Evolutionary conservation across 2,888 invertebrate species (phyloP).

Genomic region (Drosophila histrio): DNA sequence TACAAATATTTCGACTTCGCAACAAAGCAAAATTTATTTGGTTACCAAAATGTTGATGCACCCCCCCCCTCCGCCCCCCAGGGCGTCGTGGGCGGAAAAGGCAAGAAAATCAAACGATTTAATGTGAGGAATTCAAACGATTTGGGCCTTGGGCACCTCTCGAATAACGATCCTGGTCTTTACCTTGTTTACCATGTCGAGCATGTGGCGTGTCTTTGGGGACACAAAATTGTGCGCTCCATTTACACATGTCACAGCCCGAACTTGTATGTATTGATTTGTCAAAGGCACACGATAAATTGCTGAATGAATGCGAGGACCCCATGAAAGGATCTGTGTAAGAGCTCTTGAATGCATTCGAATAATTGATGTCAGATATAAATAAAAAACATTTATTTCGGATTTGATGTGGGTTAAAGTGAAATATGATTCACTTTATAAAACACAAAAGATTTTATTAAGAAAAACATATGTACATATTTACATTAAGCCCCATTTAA

Average conservation of each 20-base stretch:
- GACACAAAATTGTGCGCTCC: constrained; percentile 44
- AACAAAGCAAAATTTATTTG: constrained; percentile 76
- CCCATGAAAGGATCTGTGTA: constrained; percentile 3
- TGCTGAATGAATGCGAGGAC: constrained; percentile 43
- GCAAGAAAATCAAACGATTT: constrained; percentile 68
- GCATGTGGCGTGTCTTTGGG: background rate
- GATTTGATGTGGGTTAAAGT: constrained; percentile 7
- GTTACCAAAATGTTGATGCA: constrained; percentile 57
- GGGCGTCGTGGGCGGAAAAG: constrained; percentile 13
- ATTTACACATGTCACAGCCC: constrained; percentile 55
- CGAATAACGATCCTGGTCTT: constrained; percentile 14
- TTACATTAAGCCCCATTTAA: background rate
- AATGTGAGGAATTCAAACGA: constrained; percentile 73
- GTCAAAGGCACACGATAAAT: constrained; percentile 68
- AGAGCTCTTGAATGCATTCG: constrained; percentile 29
- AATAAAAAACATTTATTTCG: constrained; percentile 1
- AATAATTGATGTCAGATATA: constrained; percentile 39
- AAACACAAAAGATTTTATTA: background rate
- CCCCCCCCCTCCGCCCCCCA: too few relatives aligned
- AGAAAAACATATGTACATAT: background rate
- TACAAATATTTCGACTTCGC: constrained; percentile 64
- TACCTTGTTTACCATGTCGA: background rate
- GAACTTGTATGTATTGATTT: constrained; percentile 62
- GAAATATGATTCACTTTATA: constrained; percentile 6
- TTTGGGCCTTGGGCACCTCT: constrained; percentile 53